Base-by-base conservation (phyloP, 2,113 vertebrate genomes). In the Camelus bactrianus region DNA sequence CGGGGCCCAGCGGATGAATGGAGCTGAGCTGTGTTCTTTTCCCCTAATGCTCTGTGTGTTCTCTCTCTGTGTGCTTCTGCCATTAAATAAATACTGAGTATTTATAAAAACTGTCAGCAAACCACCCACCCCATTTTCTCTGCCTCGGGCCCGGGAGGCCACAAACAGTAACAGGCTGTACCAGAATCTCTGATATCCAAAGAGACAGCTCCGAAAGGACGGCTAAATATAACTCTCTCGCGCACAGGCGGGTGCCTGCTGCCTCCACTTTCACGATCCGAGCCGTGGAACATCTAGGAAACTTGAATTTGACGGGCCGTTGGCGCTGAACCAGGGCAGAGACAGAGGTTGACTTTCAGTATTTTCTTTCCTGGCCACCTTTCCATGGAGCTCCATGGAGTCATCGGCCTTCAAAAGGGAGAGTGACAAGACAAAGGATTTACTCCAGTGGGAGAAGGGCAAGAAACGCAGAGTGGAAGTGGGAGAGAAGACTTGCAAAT, bases 91-190 rank as follows among this genome's bases (percentile, higher is more conserved):
- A 97, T 91, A 82, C 95, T 84, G 84, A 90, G 92, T 97, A 89
- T 97, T 97, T 96, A 84, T 93, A 93, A 97, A 95, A 73, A 87
- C 92, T 94, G 97, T 91, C 89, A 87, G 97, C 92, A 95, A 93
- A 89, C 87, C 79, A 90, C 95, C 81, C 95, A 89, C 96, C 73
- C 76, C 76, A 24, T 84, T 94, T 92, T 88, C 84, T 84, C 80
- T 52, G 60, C 84, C 17, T 4, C 42, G 10, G 72, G 80, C 80
- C 50, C 83, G 58, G 60, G 58, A 81, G n/a, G 38, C 52, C 84
- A 81, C 64, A 32, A 32, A 90, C 77, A 80, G 73, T 93, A 80
- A 93, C 84, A 87, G 82, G 72, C 93, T 95, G 87, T 96, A 65
- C 81, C 54, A 83, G 89, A 62, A 28, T 87, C 69, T 64, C 56